phyloP scores from a whole-genome alignment of 2,113 vertebrate species.

The Jaculus jaculus region DNA sequence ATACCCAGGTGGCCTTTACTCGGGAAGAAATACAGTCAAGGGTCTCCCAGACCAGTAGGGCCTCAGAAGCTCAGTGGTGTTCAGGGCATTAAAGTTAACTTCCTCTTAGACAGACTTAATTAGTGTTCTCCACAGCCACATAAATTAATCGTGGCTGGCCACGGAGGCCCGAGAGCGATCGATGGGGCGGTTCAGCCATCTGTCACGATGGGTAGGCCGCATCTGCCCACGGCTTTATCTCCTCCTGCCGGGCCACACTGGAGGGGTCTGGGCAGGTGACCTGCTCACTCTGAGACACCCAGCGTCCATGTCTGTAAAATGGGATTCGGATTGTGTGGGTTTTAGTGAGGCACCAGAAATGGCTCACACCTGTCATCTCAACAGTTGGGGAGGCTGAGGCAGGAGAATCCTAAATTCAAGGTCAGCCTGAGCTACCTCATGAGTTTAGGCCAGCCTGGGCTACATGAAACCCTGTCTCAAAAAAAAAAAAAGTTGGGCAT shows the following conservation, averaged over 20 bases:
- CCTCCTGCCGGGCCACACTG: background rate
- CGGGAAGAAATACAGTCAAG: background rate
- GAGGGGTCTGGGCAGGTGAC: accelerated
- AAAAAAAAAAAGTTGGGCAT: background rate
- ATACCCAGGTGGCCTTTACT: background rate
- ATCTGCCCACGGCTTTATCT: background rate
- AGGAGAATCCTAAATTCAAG: background rate
- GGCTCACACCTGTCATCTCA: no score
- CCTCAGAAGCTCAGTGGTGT: background rate
- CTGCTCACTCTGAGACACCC: background rate
- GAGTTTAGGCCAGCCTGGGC: no score
- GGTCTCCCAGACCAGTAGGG: accelerated
- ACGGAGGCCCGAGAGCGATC: conserved; percentile 57
- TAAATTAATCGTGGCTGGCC: conserved; percentile 82
- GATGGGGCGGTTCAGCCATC: conserved; percentile 56
- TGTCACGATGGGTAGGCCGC: accelerated
- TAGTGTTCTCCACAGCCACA: conserved; percentile 82
- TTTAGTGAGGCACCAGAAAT: background rate
- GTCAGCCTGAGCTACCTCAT: no score
- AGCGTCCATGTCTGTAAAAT: background rate
- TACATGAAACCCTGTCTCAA: background rate
- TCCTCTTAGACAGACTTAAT: conserved; percentile 85
- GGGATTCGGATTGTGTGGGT: background rate
- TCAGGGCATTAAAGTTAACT: conserved; percentile 81
- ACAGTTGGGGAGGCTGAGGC: no score